Evolutionary conservation across 2,113 vertebrate genomes (phyloP), one percentile per base, ranked within the genome.

Genomic region (Cyprinus carpio): DNA sequence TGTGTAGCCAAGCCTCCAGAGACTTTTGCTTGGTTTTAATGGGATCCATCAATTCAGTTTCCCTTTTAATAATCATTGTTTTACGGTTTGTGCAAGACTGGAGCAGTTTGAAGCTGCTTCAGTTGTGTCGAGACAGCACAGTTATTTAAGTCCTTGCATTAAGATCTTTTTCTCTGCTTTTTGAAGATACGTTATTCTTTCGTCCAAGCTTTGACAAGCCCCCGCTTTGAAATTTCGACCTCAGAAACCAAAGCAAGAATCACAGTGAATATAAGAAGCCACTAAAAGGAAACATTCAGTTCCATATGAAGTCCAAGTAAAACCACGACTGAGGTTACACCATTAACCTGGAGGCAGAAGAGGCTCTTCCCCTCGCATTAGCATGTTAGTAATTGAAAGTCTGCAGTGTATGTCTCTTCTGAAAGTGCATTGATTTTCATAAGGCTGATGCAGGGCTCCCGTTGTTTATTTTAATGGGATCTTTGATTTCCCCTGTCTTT

Each of bases 11-110:
- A 89, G 90, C 88, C 91, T 91, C 92, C 87, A 92, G 93, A 95
- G 94, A 93, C 90, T 93, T 89, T 90, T 89, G 91, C 90, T 91
- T 92, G 84, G 75, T 84, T 92, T 92, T 93, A 92, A 90, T 92
- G 90, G 92, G 89, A 92, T 92, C 87, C 91, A 93, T 90, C 92
- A 92, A 92, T 93, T 76, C 79, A 92, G 83, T 87, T 94, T 92
- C 78, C 86, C 87, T 90, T 94, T 82, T 95, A 92, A 92, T 94
- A 95, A 94, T 92, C 95, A 93, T 92, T 92, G 91, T 94, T 93
- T 91, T 91, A 90, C 81, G 80, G 90, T 91, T 91, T 71, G 46
- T 84, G 34, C 54, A 88, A 88, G 91, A 90, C 81, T 40, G 40
- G 71, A 84, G 81, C 49, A 34, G 46, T 89, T 78, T 40, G 75